These are phyloP conservation scores for Amiota minor DNA, from an alignment of 2,888 invertebrate genomes.

Conservation along the genomic window DNA sequence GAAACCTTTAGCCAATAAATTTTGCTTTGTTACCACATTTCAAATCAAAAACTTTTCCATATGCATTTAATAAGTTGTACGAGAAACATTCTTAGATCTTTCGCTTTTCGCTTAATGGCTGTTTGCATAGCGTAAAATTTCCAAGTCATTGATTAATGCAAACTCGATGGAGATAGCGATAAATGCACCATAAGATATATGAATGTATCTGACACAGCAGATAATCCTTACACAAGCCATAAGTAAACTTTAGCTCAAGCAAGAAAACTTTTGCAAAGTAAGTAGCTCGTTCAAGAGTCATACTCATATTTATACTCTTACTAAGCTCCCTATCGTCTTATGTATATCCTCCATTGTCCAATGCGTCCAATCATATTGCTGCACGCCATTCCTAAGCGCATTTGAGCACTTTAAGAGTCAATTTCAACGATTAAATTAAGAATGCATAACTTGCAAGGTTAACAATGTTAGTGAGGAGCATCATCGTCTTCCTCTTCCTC, in stretches of 20 bases:
- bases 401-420: constrained; percentile 59
- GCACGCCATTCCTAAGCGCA: constrained; percentile 9
- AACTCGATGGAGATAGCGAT: constrained; percentile 63
- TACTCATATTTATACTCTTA: not conserved
- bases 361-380: not conserved
- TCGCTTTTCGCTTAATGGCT: constrained; percentile 39
- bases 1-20: too few relatives aligned
- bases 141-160: constrained; percentile 65
- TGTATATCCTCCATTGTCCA: not conserved
- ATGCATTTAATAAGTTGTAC: too few relatives aligned
- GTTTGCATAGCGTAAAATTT: constrained; percentile 44
- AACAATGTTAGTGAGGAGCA: constrained; percentile 49
- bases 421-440: constrained; percentile 66
- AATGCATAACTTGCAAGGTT: constrained; percentile 65
- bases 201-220: constrained; percentile 40
- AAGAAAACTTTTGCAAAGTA: constrained; percentile 7
- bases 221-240: constrained; percentile 52
- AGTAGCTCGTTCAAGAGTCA: constrained; percentile 1
- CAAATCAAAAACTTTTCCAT: too few relatives aligned
- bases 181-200: constrained; percentile 64
- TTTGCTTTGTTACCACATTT: too few relatives aligned
- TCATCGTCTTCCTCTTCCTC: not conserved
- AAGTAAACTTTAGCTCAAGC: constrained; percentile 48
- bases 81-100: too few relatives aligned
- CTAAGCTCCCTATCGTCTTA: not conserved